These are phyloP conservation scores for Bombus soroeensis DNA, from an alignment of 1,140 invertebrate species.

Conservation along the genomic window DNA sequence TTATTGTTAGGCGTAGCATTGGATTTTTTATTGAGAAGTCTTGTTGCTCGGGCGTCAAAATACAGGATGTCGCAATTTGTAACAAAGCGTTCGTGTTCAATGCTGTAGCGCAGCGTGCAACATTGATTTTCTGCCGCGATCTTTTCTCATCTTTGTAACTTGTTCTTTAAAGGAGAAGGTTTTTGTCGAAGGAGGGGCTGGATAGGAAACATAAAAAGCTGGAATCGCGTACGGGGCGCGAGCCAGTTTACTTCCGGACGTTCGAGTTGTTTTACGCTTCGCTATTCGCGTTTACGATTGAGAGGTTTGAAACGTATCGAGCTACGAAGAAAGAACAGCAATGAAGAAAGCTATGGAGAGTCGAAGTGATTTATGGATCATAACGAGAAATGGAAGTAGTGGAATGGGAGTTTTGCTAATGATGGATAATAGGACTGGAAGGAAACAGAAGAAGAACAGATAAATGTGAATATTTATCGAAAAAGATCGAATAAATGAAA, in stretches of 20 bases:
- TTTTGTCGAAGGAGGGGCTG: neutral
- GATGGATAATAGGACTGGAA: neutral
- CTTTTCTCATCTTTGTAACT: neutral
- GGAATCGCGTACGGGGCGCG: conserved; percentile 3
- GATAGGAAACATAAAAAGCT: conserved; percentile 21
- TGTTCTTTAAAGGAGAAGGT: neutral
- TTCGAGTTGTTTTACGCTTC: conserved; percentile 50
- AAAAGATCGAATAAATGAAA: no score
- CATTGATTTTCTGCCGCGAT: conserved; percentile 12
- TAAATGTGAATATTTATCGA: neutral
- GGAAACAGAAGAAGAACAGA: neutral
- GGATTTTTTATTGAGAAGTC: no score
- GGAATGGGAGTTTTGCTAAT: neutral
- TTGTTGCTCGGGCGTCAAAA: no score
- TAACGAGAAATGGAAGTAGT: neutral
- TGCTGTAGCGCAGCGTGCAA: neutral
- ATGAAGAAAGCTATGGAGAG: neutral
- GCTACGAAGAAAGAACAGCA: no score
- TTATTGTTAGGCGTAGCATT: no score
- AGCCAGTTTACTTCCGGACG: conserved; percentile 18
- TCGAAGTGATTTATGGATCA: neutral
- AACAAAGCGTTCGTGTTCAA: no score
- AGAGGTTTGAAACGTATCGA: neutral
- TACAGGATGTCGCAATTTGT: no score
- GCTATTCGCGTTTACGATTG: conserved; percentile 44